phyloP scores from a whole-genome alignment of 2,113 vertebrate genomes.

The Campylorhamphus procurvoides region DNA sequence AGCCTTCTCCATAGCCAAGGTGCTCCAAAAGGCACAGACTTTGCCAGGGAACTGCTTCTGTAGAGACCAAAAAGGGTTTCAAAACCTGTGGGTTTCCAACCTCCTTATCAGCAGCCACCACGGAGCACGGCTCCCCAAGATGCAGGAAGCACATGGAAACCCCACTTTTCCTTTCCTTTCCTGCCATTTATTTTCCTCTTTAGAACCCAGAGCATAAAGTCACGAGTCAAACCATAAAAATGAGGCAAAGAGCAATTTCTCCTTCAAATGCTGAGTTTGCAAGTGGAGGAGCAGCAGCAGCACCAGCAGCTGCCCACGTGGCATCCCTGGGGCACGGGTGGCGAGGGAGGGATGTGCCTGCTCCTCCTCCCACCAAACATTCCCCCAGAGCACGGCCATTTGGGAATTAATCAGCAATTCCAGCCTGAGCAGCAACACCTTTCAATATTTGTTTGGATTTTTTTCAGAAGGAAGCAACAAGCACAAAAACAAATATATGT shows the following conservation, averaged over 20 bases:
- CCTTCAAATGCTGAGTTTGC: background rate
- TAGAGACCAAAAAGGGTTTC: background rate
- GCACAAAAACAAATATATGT: background rate
- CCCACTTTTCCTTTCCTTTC: background rate
- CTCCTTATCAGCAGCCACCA: constrained; percentile 44
- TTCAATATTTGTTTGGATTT: background rate
- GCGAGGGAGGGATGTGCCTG: background rate
- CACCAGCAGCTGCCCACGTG: rapidly evolving
- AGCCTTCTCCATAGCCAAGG: background rate
- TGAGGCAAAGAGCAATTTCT: background rate
- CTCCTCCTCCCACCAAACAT: background rate
- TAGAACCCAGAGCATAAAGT: background rate
- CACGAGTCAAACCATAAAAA: background rate
- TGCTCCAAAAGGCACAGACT: background rate
- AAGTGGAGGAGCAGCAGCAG: background rate
- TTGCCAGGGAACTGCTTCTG: background rate
- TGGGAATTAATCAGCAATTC: background rate
- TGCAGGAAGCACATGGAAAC: background rate
- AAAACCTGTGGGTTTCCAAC: background rate
- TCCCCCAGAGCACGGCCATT: rapidly evolving
- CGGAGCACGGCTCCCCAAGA: background rate
- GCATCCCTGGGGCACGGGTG: background rate
- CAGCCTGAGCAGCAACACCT: background rate
- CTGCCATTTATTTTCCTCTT: background rate
- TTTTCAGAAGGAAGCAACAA: constrained; percentile 1